These are phyloP conservation scores for Numenius phaeopus DNA, from an alignment of 2,797 vertebrate species.

Conservation along the genomic window DNA sequence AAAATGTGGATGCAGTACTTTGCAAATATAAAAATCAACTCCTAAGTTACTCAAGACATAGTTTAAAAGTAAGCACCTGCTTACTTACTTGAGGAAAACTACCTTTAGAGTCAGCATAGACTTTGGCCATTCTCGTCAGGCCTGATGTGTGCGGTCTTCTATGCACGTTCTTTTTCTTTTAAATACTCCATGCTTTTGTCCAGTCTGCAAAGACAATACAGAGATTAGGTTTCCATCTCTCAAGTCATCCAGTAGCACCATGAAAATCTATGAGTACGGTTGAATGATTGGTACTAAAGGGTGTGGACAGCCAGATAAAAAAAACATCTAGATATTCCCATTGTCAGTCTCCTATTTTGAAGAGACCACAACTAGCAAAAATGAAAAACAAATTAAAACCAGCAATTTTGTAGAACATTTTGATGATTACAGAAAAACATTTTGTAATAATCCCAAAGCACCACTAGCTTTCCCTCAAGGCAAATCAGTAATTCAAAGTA, in stretches of 20 bases:
- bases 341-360: not conserved
- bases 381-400: slow-evolving; percentile 40
- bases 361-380: not conserved
- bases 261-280: not conserved
- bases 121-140: not conserved
- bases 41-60: not conserved
- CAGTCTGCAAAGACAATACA: not conserved
- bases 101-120: not conserved
- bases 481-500: slow-evolving; percentile 65
- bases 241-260: not conserved
- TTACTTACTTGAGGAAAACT: not conserved
- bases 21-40: not conserved
- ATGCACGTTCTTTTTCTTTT: not conserved
- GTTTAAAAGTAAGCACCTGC: not conserved
- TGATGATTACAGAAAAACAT: slow-evolving; percentile 31
- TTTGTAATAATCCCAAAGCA: slow-evolving; percentile 34
- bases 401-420: slow-evolving; percentile 23
- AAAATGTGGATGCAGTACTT: not conserved
- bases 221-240: not conserved
- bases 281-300: not conserved
- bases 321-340: not conserved
- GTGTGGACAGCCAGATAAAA: not conserved
- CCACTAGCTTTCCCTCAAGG: slow-evolving; percentile 24
- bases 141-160: not conserved
- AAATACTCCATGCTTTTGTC: not conserved